Base-by-base conservation (phyloP, 1,140 invertebrate genomes). In the Rhizoglyphus robini region DNA sequence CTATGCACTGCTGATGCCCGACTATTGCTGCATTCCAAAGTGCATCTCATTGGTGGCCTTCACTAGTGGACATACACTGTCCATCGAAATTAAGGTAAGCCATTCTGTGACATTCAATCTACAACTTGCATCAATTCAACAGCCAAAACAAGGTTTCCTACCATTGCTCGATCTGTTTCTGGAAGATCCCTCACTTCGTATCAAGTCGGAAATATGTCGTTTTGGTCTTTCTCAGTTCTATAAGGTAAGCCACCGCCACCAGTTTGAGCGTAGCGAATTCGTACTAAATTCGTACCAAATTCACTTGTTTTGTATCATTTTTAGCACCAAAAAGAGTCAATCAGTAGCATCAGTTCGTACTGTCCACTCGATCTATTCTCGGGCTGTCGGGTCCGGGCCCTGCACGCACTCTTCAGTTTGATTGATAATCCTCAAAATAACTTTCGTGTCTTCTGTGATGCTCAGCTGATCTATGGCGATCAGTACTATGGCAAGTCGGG, bases 291-390 rank as follows among this genome's bases (percentile, higher is more conserved):
- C 23, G 20, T 54, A 11, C 31, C 15, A 8, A 54, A 8, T 54
- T 54, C 8, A 54, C 15, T 8, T 11, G 8, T 5, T 8, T 47
- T 60, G 13, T 34, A 41, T 41, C 23, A 51, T 11, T 57, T 15
- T 58, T 36, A 72, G 68, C 32, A 69, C 18, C 15, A 66, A 38
- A 54, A 61, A n/a, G 36, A 59, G 23, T 64, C 51, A 31, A 69
- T 73, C 15, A 31, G 38, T 2, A 36, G 61, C 1, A 66, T 70
- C 3, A 72, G 70, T 59, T 27, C 67, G 15, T 72, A 72, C 58
- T 72, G 71, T 64, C 71, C 71, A n/a, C 54, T 72, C 2, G 70
- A 72, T 65, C 62, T 72, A 20, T 72, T 73, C 38, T 68, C 66
- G 30, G 71, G 71, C 13, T 67, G 67, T 47, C 65, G 47, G 15